Conservation (phyloP, 2,797 vertebrate species). For the Myotis vivesi region DNA sequence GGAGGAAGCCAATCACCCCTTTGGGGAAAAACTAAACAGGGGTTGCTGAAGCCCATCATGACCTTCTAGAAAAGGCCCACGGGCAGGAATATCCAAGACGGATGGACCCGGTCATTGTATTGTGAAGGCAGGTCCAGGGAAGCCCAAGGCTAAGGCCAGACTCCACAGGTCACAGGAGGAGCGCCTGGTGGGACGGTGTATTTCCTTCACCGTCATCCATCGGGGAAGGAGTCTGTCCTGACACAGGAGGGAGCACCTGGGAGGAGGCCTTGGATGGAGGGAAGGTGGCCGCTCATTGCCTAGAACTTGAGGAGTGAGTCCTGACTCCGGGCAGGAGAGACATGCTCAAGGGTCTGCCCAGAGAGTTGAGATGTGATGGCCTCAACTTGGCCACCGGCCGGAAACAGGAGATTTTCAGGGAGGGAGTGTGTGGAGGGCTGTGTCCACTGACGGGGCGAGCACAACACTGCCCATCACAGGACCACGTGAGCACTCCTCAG, state of each 20-base stretch:
- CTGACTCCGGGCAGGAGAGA: background rate
- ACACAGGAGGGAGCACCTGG: fast-evolving
- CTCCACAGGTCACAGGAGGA: background rate
- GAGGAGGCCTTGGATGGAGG: background rate
- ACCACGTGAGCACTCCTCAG: fast-evolving
- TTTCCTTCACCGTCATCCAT: background rate
- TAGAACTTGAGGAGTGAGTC: background rate
- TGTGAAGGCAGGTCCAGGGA: background rate
- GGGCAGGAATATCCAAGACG: background rate
- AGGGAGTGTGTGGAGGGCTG: background rate
- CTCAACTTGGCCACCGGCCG: fast-evolving
- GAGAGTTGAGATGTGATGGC: background rate
- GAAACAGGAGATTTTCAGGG: background rate
- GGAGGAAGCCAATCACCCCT: background rate
- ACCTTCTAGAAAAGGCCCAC: background rate
- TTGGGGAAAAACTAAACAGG: background rate
- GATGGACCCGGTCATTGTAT: too few relatives aligned
- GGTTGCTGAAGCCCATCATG: background rate
- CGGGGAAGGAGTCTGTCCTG: background rate
- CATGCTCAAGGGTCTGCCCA: background rate
- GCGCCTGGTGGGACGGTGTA: fast-evolving
- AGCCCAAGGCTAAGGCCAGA: too few relatives aligned
- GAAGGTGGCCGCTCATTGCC: background rate
- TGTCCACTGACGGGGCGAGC: background rate
- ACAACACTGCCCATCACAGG: background rate